These are phyloP conservation scores for Acanthoscelides obtectus DNA, from an alignment of 2,888 invertebrate species.

Conservation along the genomic window DNA sequence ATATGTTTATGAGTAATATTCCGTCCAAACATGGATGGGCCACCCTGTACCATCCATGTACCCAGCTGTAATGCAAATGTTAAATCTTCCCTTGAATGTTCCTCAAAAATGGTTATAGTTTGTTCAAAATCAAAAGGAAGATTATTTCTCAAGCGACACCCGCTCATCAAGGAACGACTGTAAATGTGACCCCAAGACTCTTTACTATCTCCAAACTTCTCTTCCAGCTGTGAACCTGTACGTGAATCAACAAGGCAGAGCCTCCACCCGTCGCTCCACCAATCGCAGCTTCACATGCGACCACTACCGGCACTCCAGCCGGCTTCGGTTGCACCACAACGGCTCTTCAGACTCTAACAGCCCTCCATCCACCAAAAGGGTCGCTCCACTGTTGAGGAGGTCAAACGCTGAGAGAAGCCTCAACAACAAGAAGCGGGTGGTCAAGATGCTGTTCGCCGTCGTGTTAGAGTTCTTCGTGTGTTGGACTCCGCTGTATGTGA, in stretches of 20 bases:
- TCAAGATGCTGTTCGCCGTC: constrained; percentile 63
- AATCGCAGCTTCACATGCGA: constrained; percentile 31
- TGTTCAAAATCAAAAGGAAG: too few species aligned
- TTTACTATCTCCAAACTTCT: too few species aligned
- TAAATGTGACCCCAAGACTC: too few species aligned
- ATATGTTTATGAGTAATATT: too few species aligned
- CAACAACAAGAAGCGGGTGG: constrained; percentile 50
- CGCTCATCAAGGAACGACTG: too few species aligned
- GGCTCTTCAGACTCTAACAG: constrained; percentile 37
- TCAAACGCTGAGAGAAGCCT: constrained; percentile 51
- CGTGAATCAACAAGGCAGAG: constrained; percentile 46
- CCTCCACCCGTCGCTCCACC: constrained; percentile 40
- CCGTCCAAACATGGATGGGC: too few species aligned
- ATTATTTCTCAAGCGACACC: too few species aligned
- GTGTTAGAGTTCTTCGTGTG: constrained; percentile 68
- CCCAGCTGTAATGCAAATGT: too few species aligned
- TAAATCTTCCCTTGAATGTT: too few species aligned
- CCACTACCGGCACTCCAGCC: constrained; percentile 28
- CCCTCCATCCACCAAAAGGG: constrained; percentile 34
- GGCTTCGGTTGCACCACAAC: constrained; percentile 38
- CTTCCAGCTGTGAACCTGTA: constrained; percentile 42
- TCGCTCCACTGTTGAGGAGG: constrained; percentile 33
- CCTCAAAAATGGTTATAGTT: too few species aligned
- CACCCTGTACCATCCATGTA: too few species aligned
- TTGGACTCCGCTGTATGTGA: constrained; percentile 62